A percentile compares a stretch with the other conserved stretches of the same genome.
These are phyloP conservation scores for Triops longicaudatus DNA, from an alignment of 1,140 invertebrate species.

Conservation along the genomic window DNA sequence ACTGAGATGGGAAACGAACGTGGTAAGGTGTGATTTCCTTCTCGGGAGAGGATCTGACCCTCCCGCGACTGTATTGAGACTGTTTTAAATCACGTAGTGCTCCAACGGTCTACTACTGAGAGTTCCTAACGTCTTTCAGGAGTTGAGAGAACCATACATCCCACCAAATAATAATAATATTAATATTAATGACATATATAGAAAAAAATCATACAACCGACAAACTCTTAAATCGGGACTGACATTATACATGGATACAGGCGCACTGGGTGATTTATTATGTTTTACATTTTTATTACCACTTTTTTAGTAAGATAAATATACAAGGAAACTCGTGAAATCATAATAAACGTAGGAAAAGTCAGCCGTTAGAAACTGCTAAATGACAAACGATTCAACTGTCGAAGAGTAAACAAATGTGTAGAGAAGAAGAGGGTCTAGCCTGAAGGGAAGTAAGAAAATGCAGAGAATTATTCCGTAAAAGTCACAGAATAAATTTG, in stretches of 20 bases:
- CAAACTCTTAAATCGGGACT: background rate
- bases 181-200: too few relatives aligned
- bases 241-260: background rate
- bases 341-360: background rate
- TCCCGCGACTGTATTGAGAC: background rate
- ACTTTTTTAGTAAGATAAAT: background rate
- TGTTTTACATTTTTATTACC: too few relatives aligned
- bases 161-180: too few relatives aligned
- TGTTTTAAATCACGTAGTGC: background rate
- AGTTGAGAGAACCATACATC: background rate
- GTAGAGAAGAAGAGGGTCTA: too few relatives aligned
- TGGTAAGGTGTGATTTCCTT: background rate
- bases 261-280: background rate
- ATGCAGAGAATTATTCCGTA: too few relatives aligned
- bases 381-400: too few relatives aligned
- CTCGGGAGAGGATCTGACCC: background rate
- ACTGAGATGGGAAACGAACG: background rate
- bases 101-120: background rate
- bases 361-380: background rate
- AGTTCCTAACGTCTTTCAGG: background rate
- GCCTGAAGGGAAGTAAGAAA: too few relatives aligned
- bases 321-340: background rate
- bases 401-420: too few relatives aligned
- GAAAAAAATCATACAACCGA: too few relatives aligned
- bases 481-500: too few relatives aligned